A percentile compares a stretch with the other conserved stretches of the same genome.
These are phyloP conservation scores for Platichthys stellatus DNA, from an alignment of 2,113 vertebrate genomes.

Conservation along the genomic window DNA sequence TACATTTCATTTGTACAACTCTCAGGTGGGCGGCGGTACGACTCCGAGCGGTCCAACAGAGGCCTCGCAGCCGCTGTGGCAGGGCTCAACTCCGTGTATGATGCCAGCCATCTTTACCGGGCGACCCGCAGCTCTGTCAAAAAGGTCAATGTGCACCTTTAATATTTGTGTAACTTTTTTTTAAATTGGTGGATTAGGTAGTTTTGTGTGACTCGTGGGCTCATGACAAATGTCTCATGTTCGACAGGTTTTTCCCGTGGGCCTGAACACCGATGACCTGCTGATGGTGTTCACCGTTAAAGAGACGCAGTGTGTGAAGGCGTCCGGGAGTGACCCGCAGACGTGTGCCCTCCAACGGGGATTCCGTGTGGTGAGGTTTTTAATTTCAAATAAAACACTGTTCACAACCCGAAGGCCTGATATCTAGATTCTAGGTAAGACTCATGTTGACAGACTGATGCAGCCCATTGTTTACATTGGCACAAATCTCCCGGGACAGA, in stretches of 20 bases:
- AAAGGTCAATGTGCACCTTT: constrained; percentile 41
- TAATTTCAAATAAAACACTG: neutral
- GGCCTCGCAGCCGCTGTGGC: constrained; percentile 59
- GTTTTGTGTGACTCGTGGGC: too few species aligned
- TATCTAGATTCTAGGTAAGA: too few species aligned
- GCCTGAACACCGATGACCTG: constrained; percentile 60
- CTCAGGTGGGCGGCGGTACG: constrained; percentile 53
- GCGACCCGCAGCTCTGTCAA: constrained; percentile 53
- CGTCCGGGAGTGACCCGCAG: constrained; percentile 43
- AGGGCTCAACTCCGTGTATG: constrained; percentile 60
- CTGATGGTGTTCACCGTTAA: constrained; percentile 65
- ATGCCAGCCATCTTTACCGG: constrained; percentile 54
- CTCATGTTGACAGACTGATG: too few species aligned
- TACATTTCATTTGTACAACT: neutral
- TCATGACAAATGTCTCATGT: neutral
- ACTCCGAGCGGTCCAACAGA: constrained; percentile 48
- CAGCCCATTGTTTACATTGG: too few species aligned
- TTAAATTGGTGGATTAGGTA: too few species aligned
- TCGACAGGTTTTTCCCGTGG: constrained; percentile 58
- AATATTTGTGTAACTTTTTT: neutral
- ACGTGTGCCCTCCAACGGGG: constrained; percentile 59
- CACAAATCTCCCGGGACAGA: too few species aligned
- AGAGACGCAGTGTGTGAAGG: constrained; percentile 70
- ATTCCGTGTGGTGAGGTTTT: constrained; percentile 70
- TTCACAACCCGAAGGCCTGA: too few species aligned